These are phyloP conservation scores for Eumacrocentrus americanus DNA, from an alignment of 2,888 invertebrate species.

Conservation along the genomic window DNA sequence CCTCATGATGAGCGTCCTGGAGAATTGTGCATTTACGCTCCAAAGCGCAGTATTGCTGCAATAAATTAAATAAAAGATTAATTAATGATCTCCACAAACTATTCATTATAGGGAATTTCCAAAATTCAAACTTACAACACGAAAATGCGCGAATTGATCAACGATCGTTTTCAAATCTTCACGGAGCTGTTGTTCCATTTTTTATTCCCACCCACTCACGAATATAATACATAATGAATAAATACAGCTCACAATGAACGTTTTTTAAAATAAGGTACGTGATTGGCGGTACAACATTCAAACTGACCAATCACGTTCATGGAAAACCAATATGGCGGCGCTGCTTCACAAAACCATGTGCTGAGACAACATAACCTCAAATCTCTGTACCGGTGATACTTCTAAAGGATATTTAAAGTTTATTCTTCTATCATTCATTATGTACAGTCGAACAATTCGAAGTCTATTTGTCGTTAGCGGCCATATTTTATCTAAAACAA, in stretches of 20 bases:
- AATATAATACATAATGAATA: neutral
- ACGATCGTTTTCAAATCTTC: slow-evolving; percentile 31
- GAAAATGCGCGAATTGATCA: slow-evolving; percentile 28
- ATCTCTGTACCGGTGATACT: neutral
- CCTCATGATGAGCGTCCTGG: neutral
- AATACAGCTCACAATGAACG: neutral
- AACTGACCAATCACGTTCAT: too few species aligned
- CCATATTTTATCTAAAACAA: slow-evolving; percentile 18
- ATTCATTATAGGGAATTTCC: neutral
- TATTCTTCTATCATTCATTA: slow-evolving; percentile 6
- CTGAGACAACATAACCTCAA: too few species aligned
- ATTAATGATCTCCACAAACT: neutral
- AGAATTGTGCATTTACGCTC: neutral
- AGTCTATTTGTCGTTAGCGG: slow-evolving; percentile 24
- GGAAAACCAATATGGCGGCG: too few species aligned
- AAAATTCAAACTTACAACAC: slow-evolving; percentile 28
- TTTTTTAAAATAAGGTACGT: too few species aligned
- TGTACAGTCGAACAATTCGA: slow-evolving; percentile 31
- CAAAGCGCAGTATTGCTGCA: neutral
- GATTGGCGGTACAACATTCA: too few species aligned
- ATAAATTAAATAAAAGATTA: neutral
- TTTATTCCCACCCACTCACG: slow-evolving; percentile 3
- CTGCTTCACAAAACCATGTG: too few species aligned
- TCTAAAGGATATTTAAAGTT: neutral
- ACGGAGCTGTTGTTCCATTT: slow-evolving; percentile 19